Evolutionary conservation across 2,113 vertebrate species (phyloP), one percentile per base, ranked within the genome.

Genomic region (Platichthys stellatus): DNA sequence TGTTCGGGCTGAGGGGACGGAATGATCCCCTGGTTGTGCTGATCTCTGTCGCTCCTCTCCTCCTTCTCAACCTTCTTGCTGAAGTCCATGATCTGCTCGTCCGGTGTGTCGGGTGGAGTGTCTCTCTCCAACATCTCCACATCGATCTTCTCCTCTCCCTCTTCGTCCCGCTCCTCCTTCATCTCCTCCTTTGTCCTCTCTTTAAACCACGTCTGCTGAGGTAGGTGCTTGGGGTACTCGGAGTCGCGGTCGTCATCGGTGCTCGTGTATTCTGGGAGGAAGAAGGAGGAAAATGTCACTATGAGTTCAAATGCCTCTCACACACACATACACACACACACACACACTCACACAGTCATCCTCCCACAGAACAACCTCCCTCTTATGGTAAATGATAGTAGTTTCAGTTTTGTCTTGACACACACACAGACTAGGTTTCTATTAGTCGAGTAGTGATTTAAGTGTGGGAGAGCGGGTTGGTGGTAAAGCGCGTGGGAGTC

Each of bases 371-470:
- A 38, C 47, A 13, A 72, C 69, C 89, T 57, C 81, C 89, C 80
- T 83, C 82, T 93, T 82, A 92, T 93, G 90, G 92, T 93, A 94
- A 95, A 93, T 61, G 88, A 76, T 87, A 83, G 86, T 82, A 83
- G 70, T 94, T 93, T 94, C 88, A 40, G 84, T 92, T 92, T 86
- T 87, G 59, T 73, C 47, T 62, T 91, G 67, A 90, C 76, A 58
- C 47, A 63, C 72, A 56, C 21, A 8, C 17, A 47, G 23, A 63
- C 4, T 9, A 74, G 56, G 86, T 92, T 93, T 93, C 89, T 86
- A 56, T 92, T 89, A 81, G 84, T 83, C 88, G 76, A 76, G 83
- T 86, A 88, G 53, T 72, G 70, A 77, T 82, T 75, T 86, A 71
- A 54, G 14, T 70, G 88, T 78, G 89, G 81, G 89, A 80, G 82